phyloP scores from a whole-genome alignment of 2,113 vertebrate species.

The Oriolus oriolus region DNA sequence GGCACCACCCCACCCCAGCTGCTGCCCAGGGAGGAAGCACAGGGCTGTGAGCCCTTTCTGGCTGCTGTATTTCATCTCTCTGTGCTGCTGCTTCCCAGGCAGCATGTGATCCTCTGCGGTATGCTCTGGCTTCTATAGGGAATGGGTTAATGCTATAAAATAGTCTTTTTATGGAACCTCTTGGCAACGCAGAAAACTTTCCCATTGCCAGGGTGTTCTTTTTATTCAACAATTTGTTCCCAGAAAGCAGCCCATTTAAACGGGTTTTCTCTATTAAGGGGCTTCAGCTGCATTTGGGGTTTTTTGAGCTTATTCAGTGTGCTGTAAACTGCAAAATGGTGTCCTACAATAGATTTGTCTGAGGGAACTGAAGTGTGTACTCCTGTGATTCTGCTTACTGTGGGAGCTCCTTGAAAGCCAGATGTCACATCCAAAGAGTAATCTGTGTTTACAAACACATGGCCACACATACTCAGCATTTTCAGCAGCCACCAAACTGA shows the following conservation, averaged over 20 bases:
- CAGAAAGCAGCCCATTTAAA: constrained; percentile 60
- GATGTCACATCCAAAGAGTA: constrained; percentile 27
- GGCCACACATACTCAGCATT: neutral
- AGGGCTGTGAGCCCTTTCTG: neutral
- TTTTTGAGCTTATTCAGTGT: constrained; percentile 28
- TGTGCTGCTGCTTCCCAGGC: neutral
- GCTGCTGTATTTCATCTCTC: neutral
- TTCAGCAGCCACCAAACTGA: neutral
- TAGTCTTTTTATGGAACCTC: neutral
- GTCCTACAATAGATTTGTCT: constrained; percentile 4
- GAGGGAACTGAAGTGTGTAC: constrained; percentile 28
- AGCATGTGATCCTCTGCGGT: neutral
- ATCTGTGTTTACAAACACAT: constrained; percentile 42
- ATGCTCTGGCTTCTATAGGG: neutral
- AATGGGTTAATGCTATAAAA: neutral
- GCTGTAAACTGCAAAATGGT: neutral
- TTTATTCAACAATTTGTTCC: constrained; percentile 34
- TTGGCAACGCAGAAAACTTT: neutral
- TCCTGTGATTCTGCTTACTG: constrained; percentile 40
- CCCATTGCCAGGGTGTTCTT: constrained; percentile 1
- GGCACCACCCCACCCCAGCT: accelerated
- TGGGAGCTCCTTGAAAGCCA: constrained; percentile 37
- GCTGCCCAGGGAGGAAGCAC: neutral
- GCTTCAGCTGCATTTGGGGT: constrained; percentile 46
- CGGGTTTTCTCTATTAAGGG: constrained; percentile 63